Percentiles rank a stretch among this genome's conserved stretches.
Conservation (phyloP, 2,113 vertebrate species). For the Neofelis nebulosa region DNA sequence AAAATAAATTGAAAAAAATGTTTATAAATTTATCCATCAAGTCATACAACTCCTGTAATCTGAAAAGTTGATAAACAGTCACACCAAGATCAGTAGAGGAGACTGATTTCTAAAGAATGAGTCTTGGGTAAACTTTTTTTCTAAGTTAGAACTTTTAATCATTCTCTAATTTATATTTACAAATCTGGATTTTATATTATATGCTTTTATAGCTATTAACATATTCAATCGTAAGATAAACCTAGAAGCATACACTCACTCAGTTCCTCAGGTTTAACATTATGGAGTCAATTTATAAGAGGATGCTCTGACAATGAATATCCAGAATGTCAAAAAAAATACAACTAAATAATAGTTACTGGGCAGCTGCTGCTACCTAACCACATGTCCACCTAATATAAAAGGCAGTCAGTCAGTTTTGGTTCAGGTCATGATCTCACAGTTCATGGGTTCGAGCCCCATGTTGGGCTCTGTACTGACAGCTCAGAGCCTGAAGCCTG, state of each 20-base stretch:
- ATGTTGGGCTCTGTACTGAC: too few relatives aligned
- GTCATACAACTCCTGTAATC: background rate
- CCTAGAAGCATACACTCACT: background rate
- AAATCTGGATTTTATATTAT: background rate
- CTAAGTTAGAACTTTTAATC: background rate
- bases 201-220: background rate
- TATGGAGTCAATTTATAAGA: background rate
- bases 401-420: background rate
- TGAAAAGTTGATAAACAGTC: slow-evolving; percentile 7
- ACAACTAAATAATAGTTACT: background rate
- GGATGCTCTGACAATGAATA: background rate
- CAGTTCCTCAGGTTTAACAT: background rate
- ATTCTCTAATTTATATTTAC: background rate
- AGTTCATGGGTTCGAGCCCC: too few relatives aligned
- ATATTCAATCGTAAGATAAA: background rate
- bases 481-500: too few relatives aligned
- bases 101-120: background rate
- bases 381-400: background rate
- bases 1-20: too few relatives aligned
- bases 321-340: background rate
- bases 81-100: background rate
- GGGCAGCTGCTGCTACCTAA: background rate
- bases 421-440: too few relatives aligned
- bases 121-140: background rate
- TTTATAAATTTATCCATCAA: background rate